Base-by-base conservation (phyloP, 2,113 vertebrate genomes). In the Elachura formosa region DNA sequence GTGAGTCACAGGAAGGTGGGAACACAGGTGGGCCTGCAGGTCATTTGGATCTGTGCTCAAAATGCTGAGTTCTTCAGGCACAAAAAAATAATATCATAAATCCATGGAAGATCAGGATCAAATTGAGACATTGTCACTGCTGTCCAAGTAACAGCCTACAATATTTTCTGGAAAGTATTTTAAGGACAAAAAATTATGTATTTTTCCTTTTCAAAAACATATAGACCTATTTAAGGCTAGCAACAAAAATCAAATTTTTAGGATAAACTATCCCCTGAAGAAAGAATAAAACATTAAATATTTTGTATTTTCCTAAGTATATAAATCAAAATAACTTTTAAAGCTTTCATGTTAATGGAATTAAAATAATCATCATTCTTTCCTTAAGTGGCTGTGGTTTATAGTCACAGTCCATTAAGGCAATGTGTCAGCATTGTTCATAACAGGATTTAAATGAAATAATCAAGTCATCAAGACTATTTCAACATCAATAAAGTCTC, bases 391-490 rank as follows among this genome's bases (percentile, higher is more conserved):
- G 75, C 87, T 96, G 63, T 20, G 84, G 58, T 41, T 66, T 51
- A 33, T 36, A 94, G 87, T 96, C 79, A 92, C 49, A 78, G 90
- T 92, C 92, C 89, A 94, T 97, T 93, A 96, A 87, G 66, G 89
- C 29, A 84, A 66, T 28, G 88, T n/a, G 58, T 94, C 95, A 71
- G 36, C 90, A 91, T 59, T 89, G 41, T 93, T 97, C 67, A 56
- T 76, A 95, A 96, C 36, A 94, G 84, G 94, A 96, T 92, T 41
- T 56, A 96, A 97, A 96, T 94, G 66, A 75, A 96, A 94, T 93
- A 87, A 94, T 88, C 46, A 96, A 92, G 61, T 84, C 88, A 81
- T 90, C 82, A 91, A 36, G 40, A 87, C 41, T 94, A 96, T 93
- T 96, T 96, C 75, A 94, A 93, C 93, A 95, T 84, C 82, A 96